phyloP scores from a whole-genome alignment of 2,113 vertebrate species.

The Nyctibius bracteatus region DNA sequence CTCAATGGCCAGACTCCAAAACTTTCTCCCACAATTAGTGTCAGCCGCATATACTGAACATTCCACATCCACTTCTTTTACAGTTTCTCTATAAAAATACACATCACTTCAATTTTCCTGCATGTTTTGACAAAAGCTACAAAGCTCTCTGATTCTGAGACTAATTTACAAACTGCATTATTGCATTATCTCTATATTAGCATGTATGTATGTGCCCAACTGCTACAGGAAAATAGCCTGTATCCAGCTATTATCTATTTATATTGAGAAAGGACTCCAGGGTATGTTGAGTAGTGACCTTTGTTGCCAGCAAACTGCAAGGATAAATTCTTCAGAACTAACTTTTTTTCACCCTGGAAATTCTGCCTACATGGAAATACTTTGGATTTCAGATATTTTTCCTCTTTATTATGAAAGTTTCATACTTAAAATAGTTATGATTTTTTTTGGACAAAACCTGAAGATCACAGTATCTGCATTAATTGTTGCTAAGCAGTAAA shows the following conservation, averaged over 20 bases:
- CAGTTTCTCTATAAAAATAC: neutral
- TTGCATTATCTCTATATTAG: neutral
- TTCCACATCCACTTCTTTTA: neutral
- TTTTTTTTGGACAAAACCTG: neutral
- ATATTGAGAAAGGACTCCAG: neutral
- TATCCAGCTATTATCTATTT: neutral
- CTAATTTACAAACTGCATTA: neutral
- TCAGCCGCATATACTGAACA: neutral
- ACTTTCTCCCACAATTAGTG: neutral
- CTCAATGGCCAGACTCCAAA: neutral
- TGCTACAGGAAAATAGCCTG: neutral
- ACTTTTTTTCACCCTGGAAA: neutral
- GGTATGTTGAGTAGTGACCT: neutral
- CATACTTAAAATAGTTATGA: neutral
- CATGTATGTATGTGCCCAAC: fast-evolving
- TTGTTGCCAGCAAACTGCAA: neutral
- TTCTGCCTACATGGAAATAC: neutral
- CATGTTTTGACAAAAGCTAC: neutral
- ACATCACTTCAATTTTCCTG: neutral
- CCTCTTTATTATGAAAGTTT: neutral
- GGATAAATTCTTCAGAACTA: neutral
- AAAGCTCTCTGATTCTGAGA: neutral
- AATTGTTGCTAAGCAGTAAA: neutral
- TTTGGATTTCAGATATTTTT: neutral
- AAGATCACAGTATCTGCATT: neutral